Percentiles rank a stretch among this genome's conserved stretches.
These are phyloP conservation scores for Gallinago stenura DNA, from an alignment of 2,797 vertebrate species.

Conservation along the genomic window DNA sequence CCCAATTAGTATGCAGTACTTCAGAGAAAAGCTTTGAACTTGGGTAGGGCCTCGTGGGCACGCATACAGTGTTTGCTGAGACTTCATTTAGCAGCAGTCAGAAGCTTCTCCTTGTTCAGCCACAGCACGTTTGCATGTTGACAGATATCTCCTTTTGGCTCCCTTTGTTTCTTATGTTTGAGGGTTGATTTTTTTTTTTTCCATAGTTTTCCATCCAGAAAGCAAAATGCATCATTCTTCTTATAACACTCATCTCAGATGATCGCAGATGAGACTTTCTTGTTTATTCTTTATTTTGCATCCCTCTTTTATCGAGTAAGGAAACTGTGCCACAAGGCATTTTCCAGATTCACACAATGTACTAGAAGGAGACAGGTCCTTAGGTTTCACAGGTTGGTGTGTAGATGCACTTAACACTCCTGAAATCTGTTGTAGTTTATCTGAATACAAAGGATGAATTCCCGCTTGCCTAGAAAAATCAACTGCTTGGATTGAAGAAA, in stretches of 20 bases:
- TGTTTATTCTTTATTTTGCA: constrained; percentile 9
- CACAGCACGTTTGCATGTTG: constrained; percentile 18
- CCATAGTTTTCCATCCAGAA: neutral
- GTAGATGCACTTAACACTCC: neutral
- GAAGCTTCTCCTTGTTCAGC: neutral
- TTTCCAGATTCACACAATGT: neutral
- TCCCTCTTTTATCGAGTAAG: neutral
- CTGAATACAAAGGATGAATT: constrained; percentile 17
- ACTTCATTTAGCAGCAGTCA: neutral
- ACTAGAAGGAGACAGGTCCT: neutral
- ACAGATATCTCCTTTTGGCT: neutral
- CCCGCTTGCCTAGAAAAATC: neutral
- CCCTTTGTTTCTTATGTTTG: neutral
- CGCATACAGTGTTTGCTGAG: accelerated
- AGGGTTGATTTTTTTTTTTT: neutral
- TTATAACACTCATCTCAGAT: neutral
- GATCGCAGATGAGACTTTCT: neutral
- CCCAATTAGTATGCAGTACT: neutral
- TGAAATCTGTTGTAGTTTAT: constrained; percentile 1
- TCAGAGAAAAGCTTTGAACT: constrained; percentile 30
- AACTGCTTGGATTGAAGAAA: neutral
- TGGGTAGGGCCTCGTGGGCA: neutral
- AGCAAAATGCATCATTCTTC: neutral
- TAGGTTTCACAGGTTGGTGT: neutral
- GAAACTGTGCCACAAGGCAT: neutral